phyloP scores from a whole-genome alignment of 2,888 invertebrate genomes.

The Yponomeuta cagnagella region DNA sequence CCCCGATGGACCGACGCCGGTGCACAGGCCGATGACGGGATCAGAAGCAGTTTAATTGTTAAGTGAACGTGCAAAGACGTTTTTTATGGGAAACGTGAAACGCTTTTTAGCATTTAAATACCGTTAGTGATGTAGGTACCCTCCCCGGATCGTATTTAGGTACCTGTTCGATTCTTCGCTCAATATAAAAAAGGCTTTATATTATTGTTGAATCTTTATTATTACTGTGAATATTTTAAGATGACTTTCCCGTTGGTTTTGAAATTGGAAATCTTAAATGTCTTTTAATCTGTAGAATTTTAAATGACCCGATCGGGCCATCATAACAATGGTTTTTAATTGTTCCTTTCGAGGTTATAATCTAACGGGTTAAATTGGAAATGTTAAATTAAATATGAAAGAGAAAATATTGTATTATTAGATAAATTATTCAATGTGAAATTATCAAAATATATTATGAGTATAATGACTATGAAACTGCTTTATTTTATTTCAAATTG shows the following conservation, averaged over 20 bases:
- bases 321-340: too few species aligned
- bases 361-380: neutral
- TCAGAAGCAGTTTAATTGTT: slow-evolving; percentile 47
- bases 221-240: neutral
- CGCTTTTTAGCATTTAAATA: slow-evolving; percentile 66
- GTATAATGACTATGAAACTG: neutral
- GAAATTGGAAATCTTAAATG: slow-evolving; percentile 21
- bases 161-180: slow-evolving; percentile 68
- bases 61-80: slow-evolving; percentile 41
- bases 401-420: neutral
- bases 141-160: slow-evolving; percentile 50
- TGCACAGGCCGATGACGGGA: slow-evolving; percentile 44
- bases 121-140: slow-evolving; percentile 67
- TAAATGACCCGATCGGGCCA: too few species aligned
- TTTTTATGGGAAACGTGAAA: slow-evolving; percentile 67
- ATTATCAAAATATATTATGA: neutral
- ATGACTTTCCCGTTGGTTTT: neutral
- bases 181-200: slow-evolving; percentile 69
- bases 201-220: slow-evolving; percentile 66
- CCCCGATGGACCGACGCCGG: slow-evolving; percentile 63
- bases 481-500: neutral
- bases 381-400: neutral
- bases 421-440: neutral
- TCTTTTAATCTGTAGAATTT: neutral
- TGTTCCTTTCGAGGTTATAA: too few species aligned